Evolutionary conservation across 2,113 vertebrate genomes (phyloP), one percentile per base, ranked within the genome.

Genomic region (Edolisoma coerulescens): DNA sequence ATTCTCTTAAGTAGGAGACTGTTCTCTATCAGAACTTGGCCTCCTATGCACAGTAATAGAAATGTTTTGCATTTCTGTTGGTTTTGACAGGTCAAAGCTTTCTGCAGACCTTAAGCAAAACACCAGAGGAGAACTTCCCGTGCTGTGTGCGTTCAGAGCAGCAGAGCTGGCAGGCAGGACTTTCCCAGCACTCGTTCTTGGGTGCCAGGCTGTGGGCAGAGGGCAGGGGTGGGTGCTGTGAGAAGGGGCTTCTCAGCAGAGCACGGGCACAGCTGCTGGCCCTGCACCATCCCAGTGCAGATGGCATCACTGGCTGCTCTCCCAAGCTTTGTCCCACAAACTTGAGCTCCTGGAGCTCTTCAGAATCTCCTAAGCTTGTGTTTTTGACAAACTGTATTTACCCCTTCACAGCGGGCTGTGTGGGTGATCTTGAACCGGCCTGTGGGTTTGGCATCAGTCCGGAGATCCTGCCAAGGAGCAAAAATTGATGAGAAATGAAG

Each of bases 281-380:
- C 22, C 2, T 44, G 28, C 57, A 37, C 19, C 61, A 53, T 9
- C 67, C 59, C 67, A 10, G 53, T 9, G 54, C 95, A 95, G 95
- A 94, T 93, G 94, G 96, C 59, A 13, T 1, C 18, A 18, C 71
- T 92, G 95, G 82, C 92, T 90, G 37, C 35, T 14, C 3, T 73
- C 90, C 92, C 53, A 49, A 27, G 63, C 63, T 88, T 59, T 90
- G 71, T 37, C 82, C 47, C 18, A 16, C 56, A 74, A 80, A 88
- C 86, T 63, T 67, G 63, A 90, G 75, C 92, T 74, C 42, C 67
- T 59, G 75, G 41, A 86, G 75, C 33, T 37, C 32, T 23, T 63
- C 8, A 16, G 69, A 77, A 39, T 33, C 42, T 89, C 87, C 56
- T 49, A 17, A 2, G 1, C 47, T 30, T 59, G 45, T 54, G 13